Base-by-base conservation (phyloP, 2,113 vertebrate genomes). In the Piprites chloris region DNA sequence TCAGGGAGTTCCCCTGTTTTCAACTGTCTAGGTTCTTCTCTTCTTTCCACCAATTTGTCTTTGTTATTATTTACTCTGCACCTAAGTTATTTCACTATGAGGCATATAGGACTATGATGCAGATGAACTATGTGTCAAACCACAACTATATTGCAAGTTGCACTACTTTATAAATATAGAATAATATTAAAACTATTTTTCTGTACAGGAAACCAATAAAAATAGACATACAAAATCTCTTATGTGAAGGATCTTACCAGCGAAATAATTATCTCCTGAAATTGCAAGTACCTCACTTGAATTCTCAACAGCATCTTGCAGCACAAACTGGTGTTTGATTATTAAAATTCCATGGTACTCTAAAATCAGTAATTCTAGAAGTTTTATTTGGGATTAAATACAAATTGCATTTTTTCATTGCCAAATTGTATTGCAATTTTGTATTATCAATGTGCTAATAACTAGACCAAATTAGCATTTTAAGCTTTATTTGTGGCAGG, bases 211-310 rank as follows among this genome's bases (percentile, higher is more conserved):
- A 86, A 74, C 28, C 12, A 74, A 68, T 67, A 42, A 22, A 68
- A 85, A 76, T 22, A 26, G 21, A 41, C 22, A 58, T 55, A 30
- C 10, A 63, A 53, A 49, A 5, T 75, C 23, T 92, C 53, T 44
- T 91, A 79, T 37, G 46, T 42, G 50, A 47, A 87, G 72, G 35
- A 85, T 44, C 41, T 63, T 83, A 80, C 41, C 53, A 85, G 46
- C 72, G 56, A 91, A 93, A 90, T 79, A 90, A 94, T 90, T 96
- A 78, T 71, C 21, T 78, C 20, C 37, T 74, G 75, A 90, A 94
- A 88, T 75, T 78, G 62, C 68, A 93, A 73, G 6, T 30, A 77
- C 18, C 11, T 4, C 24, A 16, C 50, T 88, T 91, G 66, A 93
- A 90, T 85, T 90, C 68, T 87, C 75, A 75, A 83, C 30, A 92